Evolutionary conservation across 1,140 invertebrate genomes (phyloP).

Genomic region (Zaprionus kolodkinae): DNA sequence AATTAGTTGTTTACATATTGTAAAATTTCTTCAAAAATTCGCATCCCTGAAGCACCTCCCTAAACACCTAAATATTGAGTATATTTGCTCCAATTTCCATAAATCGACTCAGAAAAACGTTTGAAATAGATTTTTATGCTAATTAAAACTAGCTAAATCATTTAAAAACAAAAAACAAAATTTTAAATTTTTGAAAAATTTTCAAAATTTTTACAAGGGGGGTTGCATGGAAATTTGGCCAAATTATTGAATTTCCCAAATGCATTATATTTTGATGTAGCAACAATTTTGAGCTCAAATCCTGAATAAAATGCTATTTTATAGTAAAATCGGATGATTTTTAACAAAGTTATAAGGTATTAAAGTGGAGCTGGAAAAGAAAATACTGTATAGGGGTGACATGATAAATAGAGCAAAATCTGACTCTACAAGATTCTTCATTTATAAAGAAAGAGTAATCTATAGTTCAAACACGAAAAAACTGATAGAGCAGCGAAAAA

Average conservation of each 20-base stretch:
- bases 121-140: neutral
- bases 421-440: too few relatives aligned
- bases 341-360: too few relatives aligned
- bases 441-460: too few relatives aligned
- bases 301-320: neutral
- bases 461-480: too few relatives aligned
- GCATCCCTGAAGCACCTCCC: neutral
- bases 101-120: neutral
- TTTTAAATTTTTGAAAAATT: neutral
- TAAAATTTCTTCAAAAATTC: too few relatives aligned
- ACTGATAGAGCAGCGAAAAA: too few relatives aligned
- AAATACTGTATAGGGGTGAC: too few relatives aligned
- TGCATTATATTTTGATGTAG: neutral
- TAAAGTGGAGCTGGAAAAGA: too few relatives aligned
- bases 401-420: too few relatives aligned
- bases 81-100: neutral
- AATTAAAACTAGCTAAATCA: neutral
- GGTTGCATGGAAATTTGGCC: neutral
- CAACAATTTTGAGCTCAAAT: neutral
- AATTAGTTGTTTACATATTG: too few relatives aligned
- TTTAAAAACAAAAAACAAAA: neutral
- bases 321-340: neutral
- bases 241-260: neutral
- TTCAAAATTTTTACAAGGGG: neutral
- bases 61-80: neutral